These are phyloP conservation scores for Patella ulyssiponensis DNA, from an alignment of 2,888 invertebrate genomes.

Conservation along the genomic window DNA sequence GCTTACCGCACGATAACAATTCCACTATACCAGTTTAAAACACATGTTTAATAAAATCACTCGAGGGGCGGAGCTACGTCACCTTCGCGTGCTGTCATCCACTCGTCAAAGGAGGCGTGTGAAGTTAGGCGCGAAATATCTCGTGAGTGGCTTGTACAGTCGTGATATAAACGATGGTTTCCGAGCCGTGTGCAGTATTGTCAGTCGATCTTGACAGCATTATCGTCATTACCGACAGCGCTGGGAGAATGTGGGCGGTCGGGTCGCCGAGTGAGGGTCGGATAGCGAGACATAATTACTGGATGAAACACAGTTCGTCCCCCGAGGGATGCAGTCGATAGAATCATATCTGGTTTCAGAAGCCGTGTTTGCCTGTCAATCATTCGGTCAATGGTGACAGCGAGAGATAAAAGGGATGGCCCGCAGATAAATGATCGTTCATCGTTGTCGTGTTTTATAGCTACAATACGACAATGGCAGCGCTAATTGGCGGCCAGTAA, in stretches of 20 bases:
- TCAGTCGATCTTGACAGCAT: not conserved
- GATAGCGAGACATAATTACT: conserved; percentile 4
- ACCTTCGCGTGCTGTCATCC: conserved; percentile 11
- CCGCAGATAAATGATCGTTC: conserved; percentile 1
- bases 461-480: not conserved
- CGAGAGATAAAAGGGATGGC: conserved; percentile 4
- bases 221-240: not conserved
- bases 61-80: conserved; percentile 27
- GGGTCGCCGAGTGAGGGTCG: conserved; percentile 9
- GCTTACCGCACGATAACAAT: conserved; percentile 9
- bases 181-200: conserved; percentile 9
- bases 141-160: not conserved
- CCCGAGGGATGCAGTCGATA: not conserved
- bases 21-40: conserved; percentile 26
- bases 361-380: conserved; percentile 8
- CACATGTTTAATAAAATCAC: conserved; percentile 38
- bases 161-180: not conserved
- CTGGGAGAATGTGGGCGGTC: not conserved
- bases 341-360: conserved; percentile 4
- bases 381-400: conserved; percentile 3
- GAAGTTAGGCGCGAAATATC: not conserved
- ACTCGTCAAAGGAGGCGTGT: conserved; percentile 15
- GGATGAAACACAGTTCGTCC: not conserved
- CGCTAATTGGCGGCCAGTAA: not conserved
- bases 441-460: not conserved